Evolutionary conservation across 2,888 invertebrate species (phyloP).

Genomic region (Pandemis cinnamomeana): DNA sequence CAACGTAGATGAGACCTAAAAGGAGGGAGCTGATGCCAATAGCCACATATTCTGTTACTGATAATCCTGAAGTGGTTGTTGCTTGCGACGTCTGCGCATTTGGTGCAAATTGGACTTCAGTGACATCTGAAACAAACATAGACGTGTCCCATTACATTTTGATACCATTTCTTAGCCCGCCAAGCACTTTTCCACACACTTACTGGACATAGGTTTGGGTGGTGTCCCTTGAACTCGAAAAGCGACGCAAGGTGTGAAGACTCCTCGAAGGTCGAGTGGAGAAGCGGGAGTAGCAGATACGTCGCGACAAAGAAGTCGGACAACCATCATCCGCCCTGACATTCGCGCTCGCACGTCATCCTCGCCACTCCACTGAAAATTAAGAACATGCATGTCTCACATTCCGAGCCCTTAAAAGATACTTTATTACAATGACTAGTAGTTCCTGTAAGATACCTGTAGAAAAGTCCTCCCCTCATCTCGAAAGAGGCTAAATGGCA

Average conservation of each 20-base stretch:
- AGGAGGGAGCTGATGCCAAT: constrained; percentile 93
- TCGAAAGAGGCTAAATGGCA: constrained; percentile 91
- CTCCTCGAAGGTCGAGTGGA: constrained; percentile 82
- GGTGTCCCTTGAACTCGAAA: constrained; percentile 94
- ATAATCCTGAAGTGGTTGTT: constrained; percentile 85
- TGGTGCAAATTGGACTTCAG: constrained; percentile 90
- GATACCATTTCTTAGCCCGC: not conserved
- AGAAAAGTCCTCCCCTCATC: constrained; percentile 93
- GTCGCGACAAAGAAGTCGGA: constrained; percentile 92
- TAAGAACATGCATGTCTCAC: not conserved
- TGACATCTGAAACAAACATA: constrained; percentile 86
- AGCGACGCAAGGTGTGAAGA: constrained; percentile 93
- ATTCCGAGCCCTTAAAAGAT: not conserved
- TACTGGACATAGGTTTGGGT: constrained; percentile 86
- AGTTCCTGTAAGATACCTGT: constrained; percentile 78
- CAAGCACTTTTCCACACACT: constrained; percentile 52
- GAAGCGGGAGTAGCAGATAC: constrained; percentile 82
- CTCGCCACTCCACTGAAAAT: constrained; percentile 92
- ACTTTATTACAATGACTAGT: not conserved
- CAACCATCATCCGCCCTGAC: constrained; percentile 92
- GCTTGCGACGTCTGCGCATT: constrained; percentile 85
- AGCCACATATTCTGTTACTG: constrained; percentile 91
- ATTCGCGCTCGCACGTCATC: constrained; percentile 89
- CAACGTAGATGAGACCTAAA: constrained; percentile 94
- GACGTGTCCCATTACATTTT: not conserved